Base-by-base conservation (phyloP, 2,888 invertebrate genomes). In the Uropetala carovei region DNA sequence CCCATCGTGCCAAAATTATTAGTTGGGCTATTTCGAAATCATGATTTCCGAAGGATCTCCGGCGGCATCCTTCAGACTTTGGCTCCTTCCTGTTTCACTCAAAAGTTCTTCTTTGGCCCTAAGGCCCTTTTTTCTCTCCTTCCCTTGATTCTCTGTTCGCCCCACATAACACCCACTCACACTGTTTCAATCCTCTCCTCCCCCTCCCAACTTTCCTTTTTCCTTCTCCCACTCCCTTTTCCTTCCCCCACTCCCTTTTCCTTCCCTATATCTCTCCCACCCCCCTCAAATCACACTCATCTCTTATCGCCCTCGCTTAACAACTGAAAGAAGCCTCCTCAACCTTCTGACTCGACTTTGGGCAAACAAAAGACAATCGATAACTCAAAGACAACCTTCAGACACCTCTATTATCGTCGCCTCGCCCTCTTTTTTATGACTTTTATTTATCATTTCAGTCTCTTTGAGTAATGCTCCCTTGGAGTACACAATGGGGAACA, bases 341-440 rank as follows among this genome's bases (percentile, higher is more conserved):
- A 43, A 5, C 43, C 43, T 1, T 43, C 43, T 43, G 43, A 43
- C 43, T 43, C 43, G 56, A 83, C 83, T 83, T 7, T 11, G 56
- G 83, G 56, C 56, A 83, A 83, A 83, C 83, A 83, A 83, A 83
- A 57, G 83, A 83, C 83, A 83, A 56, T 83, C 83, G 83, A 83
- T 83, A 83, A 83, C 57, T 83, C 83, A 57, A 57, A 43, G 43
- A 43, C 57, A 83, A 57, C 83, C 83, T 83, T 57, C 83, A 83
- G 56, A 83, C 83, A 57, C 83, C 83, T 83, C n/a, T 57, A 57
- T 83, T 83, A 83, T 83, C 83, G 57, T 57, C 57, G 16, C 83
- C 57, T 56, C 56, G 57, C n/a, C 10, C 3, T 43, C 18, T 83
- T 22, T 18, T 83, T 27, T n/a, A 16, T 82, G 7, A 16, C n/a